Evolutionary conservation across 2,797 vertebrate species (phyloP), one percentile per base, ranked within the genome.

Genomic region (Pseudotriccus pelzelni): DNA sequence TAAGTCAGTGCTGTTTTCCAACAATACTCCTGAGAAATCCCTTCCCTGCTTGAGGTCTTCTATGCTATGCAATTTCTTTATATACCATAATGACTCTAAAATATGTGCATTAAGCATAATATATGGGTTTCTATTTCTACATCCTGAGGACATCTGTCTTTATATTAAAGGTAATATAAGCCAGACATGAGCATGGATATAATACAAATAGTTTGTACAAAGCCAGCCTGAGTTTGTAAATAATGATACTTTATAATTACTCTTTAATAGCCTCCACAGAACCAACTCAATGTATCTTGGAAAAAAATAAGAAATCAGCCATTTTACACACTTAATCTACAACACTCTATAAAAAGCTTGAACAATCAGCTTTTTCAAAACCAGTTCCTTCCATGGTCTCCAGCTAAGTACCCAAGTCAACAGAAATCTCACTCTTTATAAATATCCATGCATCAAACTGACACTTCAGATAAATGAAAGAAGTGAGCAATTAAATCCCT

Each of bases 101-200:
- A 78, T 47, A 85, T 21, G 9, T 50, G 55, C 59, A 68, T 68
- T 86, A 47, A 72, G 39, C 44, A 79, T 96, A 95, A 97, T 86
- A 66, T 60, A 72, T 14, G 74, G 86, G 77, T 93, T 96, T 97
- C 88, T 44, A 75, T 78, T 95, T 93, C 74, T 84, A 63, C 41
- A 82, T 79, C 77, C 88, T 66, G 66, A 97, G 67, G 87, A 93
- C 37, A 28, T 63, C 25, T 52, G 44, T 78, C 55, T 44, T 76
- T 90, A 70, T 84, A 84, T 70, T 84, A 84, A 84, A 87, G 27
- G 32, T 67, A 84, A 82, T 63, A 46, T 13, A 70, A 94, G 46
- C 23, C 63, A 89, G 43, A 79, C 21, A 25, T 55, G 32, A 90
- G 15, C 12, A 49, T 19, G 30, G 47, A 47, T 90, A 25, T 22